Evolutionary conservation across 2,113 vertebrate species (phyloP).

Genomic region (Podiceps cristatus): DNA sequence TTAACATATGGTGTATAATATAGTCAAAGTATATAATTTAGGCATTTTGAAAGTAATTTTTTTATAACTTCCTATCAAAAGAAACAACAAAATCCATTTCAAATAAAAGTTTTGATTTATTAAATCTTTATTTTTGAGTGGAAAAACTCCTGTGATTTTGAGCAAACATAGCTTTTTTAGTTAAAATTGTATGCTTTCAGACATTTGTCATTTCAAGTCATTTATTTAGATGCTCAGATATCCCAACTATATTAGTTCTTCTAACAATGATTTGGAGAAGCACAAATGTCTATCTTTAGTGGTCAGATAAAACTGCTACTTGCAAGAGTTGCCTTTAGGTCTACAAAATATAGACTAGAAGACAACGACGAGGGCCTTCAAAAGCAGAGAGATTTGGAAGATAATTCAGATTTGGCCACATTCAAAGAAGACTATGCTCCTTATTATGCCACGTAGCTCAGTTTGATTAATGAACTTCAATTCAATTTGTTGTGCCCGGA

Average conservation of each 20-base stretch:
- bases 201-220: accelerated
- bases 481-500: background rate
- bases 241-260: background rate
- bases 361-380: background rate
- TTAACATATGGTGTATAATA: background rate
- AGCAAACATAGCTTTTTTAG: background rate
- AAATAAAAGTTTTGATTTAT: background rate
- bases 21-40: background rate
- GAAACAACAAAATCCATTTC: background rate
- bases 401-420: background rate
- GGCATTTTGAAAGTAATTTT: background rate
- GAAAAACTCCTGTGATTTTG: background rate
- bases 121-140: background rate
- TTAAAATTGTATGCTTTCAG: background rate
- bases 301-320: background rate
- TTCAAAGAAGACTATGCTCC: background rate
- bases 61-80: background rate
- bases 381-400: background rate
- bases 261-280: background rate
- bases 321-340: background rate
- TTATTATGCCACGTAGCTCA: background rate
- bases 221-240: background rate
- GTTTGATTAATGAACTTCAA: background rate
- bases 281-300: background rate
- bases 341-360: background rate